Evolutionary conservation across 35 echinoderm and acorn worm genomes (phyloP).

Genomic region (Stichopus chloronotus): DNA sequence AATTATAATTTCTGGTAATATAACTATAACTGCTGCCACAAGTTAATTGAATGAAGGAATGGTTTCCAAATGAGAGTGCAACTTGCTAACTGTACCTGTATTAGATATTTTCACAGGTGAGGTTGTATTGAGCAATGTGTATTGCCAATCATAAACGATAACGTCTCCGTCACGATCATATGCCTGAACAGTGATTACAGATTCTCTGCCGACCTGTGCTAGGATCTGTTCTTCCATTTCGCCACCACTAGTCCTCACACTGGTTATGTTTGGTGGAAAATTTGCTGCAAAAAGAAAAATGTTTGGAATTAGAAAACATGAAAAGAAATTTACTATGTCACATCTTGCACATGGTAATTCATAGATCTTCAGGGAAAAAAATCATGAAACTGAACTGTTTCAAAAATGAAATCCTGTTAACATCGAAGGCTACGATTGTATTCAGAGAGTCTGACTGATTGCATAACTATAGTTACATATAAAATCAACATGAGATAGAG

Average conservation of each 20-base stretch:
- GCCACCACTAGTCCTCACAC: neutral
- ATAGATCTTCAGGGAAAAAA: neutral
- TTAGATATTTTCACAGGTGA: neutral
- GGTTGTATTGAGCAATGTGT: conserved; percentile 49
- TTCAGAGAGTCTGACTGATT: too few species aligned
- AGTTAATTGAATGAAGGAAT: neutral
- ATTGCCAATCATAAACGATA: conserved; percentile 61
- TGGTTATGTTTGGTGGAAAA: conserved; percentile 81
- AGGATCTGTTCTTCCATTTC: conserved; percentile 41
- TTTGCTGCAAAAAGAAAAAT: conserved; percentile 65
- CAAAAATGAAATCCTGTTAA: too few species aligned
- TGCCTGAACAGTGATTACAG: conserved; percentile 61
- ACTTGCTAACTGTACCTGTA: conserved; percentile 3
- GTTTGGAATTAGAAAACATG: neutral
- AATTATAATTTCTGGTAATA: neutral
- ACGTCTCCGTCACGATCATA: conserved; percentile 74
- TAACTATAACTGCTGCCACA: neutral
- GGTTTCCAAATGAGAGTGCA: neutral
- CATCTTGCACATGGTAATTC: too few species aligned
- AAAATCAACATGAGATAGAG: too few species aligned
- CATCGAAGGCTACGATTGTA: too few species aligned
- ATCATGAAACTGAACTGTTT: neutral
- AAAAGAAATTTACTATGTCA: too few species aligned
- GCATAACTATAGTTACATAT: too few species aligned
- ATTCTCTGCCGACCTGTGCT: conserved; percentile 25